Conservation (phyloP, 1,140 invertebrate genomes). For the Hestina assimilis region DNA sequence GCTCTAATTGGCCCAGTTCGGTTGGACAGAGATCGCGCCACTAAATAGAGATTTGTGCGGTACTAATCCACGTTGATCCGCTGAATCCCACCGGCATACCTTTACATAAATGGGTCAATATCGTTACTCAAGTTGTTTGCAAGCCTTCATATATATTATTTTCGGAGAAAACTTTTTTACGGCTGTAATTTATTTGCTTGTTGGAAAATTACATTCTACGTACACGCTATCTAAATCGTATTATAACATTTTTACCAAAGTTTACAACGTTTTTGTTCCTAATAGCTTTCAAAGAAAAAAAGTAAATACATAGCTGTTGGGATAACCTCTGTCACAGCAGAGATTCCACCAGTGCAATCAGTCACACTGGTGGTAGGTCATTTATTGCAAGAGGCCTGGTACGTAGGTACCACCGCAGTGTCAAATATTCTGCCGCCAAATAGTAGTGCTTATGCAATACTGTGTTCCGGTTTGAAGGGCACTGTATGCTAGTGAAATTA, state of each 20-base stretch:
- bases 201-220: neutral
- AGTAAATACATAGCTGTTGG: too few relatives aligned
- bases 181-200: slow-evolving; percentile 1
- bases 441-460: too few relatives aligned
- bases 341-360: too few relatives aligned
- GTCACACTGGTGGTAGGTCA: too few relatives aligned
- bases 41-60: slow-evolving; percentile 72
- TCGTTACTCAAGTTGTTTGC: slow-evolving; percentile 28
- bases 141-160: slow-evolving; percentile 11
- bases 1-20: slow-evolving; percentile 72
- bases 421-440: too few relatives aligned
- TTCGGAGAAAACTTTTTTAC: slow-evolving; percentile 6
- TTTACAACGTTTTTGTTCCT: neutral
- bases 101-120: slow-evolving; percentile 55
- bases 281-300: neutral
- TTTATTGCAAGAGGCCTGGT: too few relatives aligned
- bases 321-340: too few relatives aligned
- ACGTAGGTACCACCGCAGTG: too few relatives aligned
- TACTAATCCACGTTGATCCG: slow-evolving; percentile 67
- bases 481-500: too few relatives aligned
- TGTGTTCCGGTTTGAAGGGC: too few relatives aligned
- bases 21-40: slow-evolving; percentile 59
- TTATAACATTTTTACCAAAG: neutral
- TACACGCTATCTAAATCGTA: neutral
- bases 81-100: slow-evolving; percentile 58